Evolutionary conservation across 2,113 vertebrate species (phyloP), one percentile per base, ranked within the genome.

Genomic region (Cinclus mexicanus): DNA sequence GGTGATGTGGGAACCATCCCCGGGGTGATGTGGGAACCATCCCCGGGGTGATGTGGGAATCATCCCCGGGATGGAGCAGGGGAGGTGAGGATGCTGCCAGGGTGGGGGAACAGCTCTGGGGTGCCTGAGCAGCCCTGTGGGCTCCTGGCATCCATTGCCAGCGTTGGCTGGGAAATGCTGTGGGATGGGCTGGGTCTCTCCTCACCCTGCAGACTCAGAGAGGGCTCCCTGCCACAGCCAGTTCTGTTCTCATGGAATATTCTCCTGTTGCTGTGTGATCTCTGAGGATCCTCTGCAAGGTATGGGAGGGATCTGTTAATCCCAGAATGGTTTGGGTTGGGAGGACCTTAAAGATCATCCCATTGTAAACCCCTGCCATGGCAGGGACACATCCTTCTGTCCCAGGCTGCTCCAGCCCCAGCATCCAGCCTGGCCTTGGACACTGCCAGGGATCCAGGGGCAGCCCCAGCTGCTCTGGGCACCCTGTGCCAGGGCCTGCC

Each of bases 91-190:
- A 4, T 5, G 19, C 60, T 29, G 17, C 4, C 2, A 29, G 7
- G 31, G 17, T 35, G 41, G 4, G 21, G 39, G 20, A 55, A 8
- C 55, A 42, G 41, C 65, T 69, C 50, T 7, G 41, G 57, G 68
- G 24, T 25, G 63, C 20, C 5, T 49, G 80, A 78, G 37, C 9
- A 18, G 12, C 21, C 28, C 41, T 7, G 9, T 3, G 26, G 41
- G n/a, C 41, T 61, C 70, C 69, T 75, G 39, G 42, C 3, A 31
- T 9, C 33, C 5, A 0, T 9, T 52, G 28, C 7, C 65, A 28
- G 4, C 0, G 0, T 0, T 39, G 60, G 37, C 37, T 55, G 53
- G 53, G 52, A 70, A 75, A 55, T 5, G 10, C 52, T 1, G 0
- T 4, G 23, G 53, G 57, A 67, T 60, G 41, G n/a, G 37, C 82